Percentiles rank a stretch among this genome's conserved stretches.
Conservation (phyloP, 2,797 vertebrate species). For the Sebastes reedi region DNA sequence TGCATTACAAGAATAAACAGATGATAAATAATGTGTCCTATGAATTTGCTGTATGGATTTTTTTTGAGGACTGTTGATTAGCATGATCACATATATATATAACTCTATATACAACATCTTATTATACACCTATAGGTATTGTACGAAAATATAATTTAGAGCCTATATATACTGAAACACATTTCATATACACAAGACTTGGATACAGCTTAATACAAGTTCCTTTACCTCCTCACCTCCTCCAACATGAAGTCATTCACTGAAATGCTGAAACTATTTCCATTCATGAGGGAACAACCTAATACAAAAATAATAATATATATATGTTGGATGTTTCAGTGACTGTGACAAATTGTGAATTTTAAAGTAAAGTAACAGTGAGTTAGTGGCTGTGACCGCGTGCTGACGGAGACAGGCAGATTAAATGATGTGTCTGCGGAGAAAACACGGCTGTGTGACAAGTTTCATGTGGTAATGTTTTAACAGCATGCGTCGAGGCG, state of each 20-base stretch:
- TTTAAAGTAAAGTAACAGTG: neutral
- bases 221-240: neutral
- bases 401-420: neutral
- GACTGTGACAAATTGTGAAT: neutral
- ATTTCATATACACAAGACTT: slow-evolving; percentile 15
- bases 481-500: neutral
- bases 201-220: slow-evolving; percentile 20
- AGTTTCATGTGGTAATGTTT: neutral
- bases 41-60: neutral
- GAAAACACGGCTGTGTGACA: neutral
- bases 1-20: neutral
- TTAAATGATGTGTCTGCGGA: neutral
- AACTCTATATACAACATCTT: slow-evolving; percentile 28
- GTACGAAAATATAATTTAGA: slow-evolving; percentile 56
- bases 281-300: neutral
- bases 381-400: neutral
- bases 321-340: neutral
- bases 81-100: slow-evolving; percentile 13
- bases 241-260: neutral
- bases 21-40: neutral
- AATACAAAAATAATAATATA: neutral
- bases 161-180: slow-evolving; percentile 23
- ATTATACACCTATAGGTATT: slow-evolving; percentile 21
- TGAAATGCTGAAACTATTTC: neutral
- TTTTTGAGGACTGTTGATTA: neutral